phyloP scores from a whole-genome alignment of 1,140 invertebrate species.

The Drosophila biarmipes region DNA sequence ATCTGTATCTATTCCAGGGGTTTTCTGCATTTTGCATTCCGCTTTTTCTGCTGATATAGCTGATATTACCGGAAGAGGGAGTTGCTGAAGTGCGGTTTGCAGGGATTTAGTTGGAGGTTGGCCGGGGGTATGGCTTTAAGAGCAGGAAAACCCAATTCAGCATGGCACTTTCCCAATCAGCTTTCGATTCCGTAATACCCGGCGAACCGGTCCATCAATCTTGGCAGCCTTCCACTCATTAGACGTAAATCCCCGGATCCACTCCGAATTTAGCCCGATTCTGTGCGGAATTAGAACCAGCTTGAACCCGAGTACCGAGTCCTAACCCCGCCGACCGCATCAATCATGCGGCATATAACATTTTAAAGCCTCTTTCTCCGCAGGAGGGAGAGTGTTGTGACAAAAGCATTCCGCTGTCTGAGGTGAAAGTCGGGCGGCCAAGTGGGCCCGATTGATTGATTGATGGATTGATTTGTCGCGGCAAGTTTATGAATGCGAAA shows the following conservation, averaged over 20 bases:
- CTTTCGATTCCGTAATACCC: conserved; percentile 20
- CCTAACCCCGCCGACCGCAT: conserved; percentile 35
- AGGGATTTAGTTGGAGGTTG: conserved; percentile 28
- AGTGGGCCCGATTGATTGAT: conserved; percentile 76
- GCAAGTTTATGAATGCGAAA: conserved; percentile 76
- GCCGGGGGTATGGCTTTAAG: conserved; percentile 16
- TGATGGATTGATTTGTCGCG: conserved; percentile 79
- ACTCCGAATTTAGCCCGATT: conserved; percentile 8
- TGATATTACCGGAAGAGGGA: conserved; percentile 8
- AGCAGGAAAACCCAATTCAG: background rate
- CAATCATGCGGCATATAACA: conserved; percentile 63
- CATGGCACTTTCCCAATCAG: conserved; percentile 12
- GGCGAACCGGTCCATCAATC: conserved; percentile 46
- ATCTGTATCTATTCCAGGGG: conserved; percentile 35
- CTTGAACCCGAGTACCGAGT: conserved; percentile 2
- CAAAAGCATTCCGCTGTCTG: conserved; percentile 66
- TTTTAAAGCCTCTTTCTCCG: conserved; percentile 62
- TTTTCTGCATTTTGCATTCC: conserved; percentile 50
- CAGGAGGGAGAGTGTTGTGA: conserved; percentile 62
- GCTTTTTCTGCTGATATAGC: conserved; percentile 46
- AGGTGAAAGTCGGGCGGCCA: conserved; percentile 66
- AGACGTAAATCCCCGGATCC: conserved; percentile 50
- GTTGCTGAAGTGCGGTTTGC: conserved; percentile 58
- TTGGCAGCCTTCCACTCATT: conserved; percentile 52
- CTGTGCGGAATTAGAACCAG: conserved; percentile 34